Percentiles rank a stretch among this genome's conserved stretches.
Evolutionary conservation across 2,888 invertebrate species (phyloP).

Genomic region (Allophyes oxyacanthae): DNA sequence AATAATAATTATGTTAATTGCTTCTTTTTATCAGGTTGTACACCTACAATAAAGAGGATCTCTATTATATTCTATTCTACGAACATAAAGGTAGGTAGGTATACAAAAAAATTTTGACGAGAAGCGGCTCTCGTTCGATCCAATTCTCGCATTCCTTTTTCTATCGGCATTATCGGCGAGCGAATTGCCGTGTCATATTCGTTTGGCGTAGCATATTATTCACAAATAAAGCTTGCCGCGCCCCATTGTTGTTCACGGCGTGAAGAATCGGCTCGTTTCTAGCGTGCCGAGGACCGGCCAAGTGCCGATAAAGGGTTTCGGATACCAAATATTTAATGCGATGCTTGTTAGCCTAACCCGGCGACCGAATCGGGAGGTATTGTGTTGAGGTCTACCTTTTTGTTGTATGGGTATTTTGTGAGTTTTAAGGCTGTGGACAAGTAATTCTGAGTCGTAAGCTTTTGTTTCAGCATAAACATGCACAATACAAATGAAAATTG

Average conservation of each 20-base stretch:
- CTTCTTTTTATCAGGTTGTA: too few relatives aligned
- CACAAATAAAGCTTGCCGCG: slow-evolving; percentile 83
- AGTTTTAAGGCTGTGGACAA: slow-evolving; percentile 40
- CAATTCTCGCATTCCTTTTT: slow-evolving; percentile 38
- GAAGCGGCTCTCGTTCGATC: slow-evolving; percentile 21
- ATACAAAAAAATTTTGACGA: too few relatives aligned
- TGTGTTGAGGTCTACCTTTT: slow-evolving; percentile 43
- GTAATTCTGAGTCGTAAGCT: slow-evolving; percentile 43
- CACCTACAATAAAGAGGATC: too few relatives aligned
- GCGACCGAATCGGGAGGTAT: slow-evolving; percentile 54
- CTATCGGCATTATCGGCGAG: slow-evolving; percentile 65
- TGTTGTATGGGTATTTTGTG: slow-evolving; percentile 39
- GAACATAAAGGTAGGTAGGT: too few relatives aligned
- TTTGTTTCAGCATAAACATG: slow-evolving; percentile 37
- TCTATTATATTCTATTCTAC: too few relatives aligned
- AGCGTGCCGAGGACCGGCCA: slow-evolving; percentile 70
- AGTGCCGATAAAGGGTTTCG: slow-evolving; percentile 67
- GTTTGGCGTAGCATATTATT: slow-evolving; percentile 81
- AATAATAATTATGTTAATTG: too few relatives aligned
- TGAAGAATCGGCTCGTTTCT: slow-evolving; percentile 75
- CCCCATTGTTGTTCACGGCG: slow-evolving; percentile 75
- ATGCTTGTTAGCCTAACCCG: slow-evolving; percentile 74
- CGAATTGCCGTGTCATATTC: slow-evolving; percentile 80
- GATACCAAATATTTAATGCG: slow-evolving; percentile 75
- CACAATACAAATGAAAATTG: slow-evolving; percentile 47